Conservation (phyloP, 2,888 invertebrate species). For the Fabriciana adippe region DNA sequence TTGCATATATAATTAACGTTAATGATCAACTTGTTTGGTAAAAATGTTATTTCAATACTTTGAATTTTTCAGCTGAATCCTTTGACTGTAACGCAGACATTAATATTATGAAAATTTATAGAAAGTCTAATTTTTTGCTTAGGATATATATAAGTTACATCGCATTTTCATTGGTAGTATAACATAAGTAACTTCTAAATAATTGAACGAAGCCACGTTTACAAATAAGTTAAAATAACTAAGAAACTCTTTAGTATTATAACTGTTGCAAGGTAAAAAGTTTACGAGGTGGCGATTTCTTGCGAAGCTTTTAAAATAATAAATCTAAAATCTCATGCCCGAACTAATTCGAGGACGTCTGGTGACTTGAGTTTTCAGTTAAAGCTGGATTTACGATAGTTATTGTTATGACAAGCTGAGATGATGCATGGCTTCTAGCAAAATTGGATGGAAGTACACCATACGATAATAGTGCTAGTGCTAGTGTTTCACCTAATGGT, state of each 20-base stretch:
- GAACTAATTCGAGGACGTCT: slow-evolving; percentile 37
- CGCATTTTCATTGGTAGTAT: too few relatives aligned
- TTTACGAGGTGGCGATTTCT: slow-evolving; percentile 27
- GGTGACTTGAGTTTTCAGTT: slow-evolving; percentile 39
- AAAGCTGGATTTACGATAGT: slow-evolving; percentile 42
- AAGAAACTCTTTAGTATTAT: not conserved
- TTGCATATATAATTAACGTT: too few relatives aligned
- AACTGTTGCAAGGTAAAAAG: slow-evolving; percentile 19
- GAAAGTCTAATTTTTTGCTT: too few relatives aligned
- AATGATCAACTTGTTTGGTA: too few relatives aligned
- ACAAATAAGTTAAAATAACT: not conserved
- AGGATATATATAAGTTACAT: too few relatives aligned
- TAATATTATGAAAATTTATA: too few relatives aligned
- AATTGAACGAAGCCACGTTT: not conserved
- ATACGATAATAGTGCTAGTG: not conserved
- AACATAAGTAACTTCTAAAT: too few relatives aligned
- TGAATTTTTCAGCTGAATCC: too few relatives aligned
- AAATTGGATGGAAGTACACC: slow-evolving; percentile 35
- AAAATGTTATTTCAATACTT: too few relatives aligned
- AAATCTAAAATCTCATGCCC: slow-evolving; percentile 35
- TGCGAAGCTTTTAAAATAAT: slow-evolving; percentile 38
- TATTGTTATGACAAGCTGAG: slow-evolving; percentile 40
- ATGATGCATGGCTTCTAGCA: slow-evolving; percentile 38
- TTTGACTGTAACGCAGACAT: too few relatives aligned
- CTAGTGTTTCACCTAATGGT: slow-evolving; percentile 1